These are phyloP conservation scores for Melieria picta DNA, from an alignment of 2,888 invertebrate species.

Conservation along the genomic window DNA sequence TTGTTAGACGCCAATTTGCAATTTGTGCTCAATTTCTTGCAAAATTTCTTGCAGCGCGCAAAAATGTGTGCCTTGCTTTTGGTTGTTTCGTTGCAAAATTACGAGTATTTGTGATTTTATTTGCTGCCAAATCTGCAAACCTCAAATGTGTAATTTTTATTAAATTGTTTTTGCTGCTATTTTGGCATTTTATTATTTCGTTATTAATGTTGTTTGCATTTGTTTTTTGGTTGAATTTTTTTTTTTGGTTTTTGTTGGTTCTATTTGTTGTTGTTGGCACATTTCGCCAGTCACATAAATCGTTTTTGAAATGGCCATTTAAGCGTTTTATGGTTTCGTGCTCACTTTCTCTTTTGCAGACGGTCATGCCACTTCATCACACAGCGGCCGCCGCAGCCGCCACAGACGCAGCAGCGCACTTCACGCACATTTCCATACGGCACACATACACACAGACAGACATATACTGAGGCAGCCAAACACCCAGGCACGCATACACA, in stretches of 20 bases:
- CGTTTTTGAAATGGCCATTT: conserved; percentile 49
- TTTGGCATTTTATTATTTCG: too few species aligned
- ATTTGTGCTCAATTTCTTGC: too few species aligned
- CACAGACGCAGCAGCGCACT: neutral
- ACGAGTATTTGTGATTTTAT: too few species aligned
- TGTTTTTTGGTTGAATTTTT: neutral
- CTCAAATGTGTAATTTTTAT: too few species aligned
- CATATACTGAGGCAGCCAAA: neutral
- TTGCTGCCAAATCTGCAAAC: too few species aligned
- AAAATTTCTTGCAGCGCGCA: too few species aligned
- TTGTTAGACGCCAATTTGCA: too few species aligned
- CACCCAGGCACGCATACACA: conserved; percentile 3
- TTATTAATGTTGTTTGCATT: neutral
- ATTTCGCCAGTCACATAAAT: conserved; percentile 12
- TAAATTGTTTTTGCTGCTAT: too few species aligned
- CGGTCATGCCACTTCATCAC: conserved; percentile 11
- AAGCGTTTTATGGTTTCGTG: conserved; percentile 53
- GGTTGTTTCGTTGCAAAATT: too few species aligned
- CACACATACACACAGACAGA: neutral
- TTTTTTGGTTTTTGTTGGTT: neutral
- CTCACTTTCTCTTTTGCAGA: conserved; percentile 16
- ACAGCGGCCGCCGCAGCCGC: neutral
- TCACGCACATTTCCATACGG: neutral
- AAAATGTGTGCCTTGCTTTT: too few species aligned
- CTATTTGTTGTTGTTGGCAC: neutral